Conservation (phyloP, 2,797 vertebrate genomes). For the Falco rusticolus region DNA sequence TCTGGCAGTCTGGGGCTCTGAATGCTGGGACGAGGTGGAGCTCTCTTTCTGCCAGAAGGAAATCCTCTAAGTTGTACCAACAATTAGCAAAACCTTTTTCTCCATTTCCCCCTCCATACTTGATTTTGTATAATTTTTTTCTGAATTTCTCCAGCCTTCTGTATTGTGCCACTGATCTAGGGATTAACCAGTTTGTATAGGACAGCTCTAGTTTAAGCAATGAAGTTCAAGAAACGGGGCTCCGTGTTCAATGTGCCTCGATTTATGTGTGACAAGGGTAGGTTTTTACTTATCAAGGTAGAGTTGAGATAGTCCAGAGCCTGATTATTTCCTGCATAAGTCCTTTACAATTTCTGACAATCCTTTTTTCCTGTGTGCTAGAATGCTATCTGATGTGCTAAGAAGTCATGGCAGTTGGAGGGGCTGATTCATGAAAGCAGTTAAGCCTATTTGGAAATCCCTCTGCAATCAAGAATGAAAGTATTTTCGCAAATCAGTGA, state of each 20-base stretch:
- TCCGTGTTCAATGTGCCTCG: neutral
- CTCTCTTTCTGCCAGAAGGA: neutral
- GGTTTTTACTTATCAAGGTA: neutral
- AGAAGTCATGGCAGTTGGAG: neutral
- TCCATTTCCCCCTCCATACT: neutral
- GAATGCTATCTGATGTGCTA: neutral
- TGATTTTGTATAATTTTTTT: neutral
- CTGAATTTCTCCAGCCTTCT: neutral
- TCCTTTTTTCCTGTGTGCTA: neutral
- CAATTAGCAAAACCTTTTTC: neutral
- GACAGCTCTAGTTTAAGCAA: neutral
- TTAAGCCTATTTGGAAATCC: neutral
- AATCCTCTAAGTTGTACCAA: neutral
- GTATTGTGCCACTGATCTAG: neutral
- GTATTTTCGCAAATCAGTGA: neutral
- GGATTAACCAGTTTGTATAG: neutral
- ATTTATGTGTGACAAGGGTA: neutral
- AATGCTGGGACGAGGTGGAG: neutral
- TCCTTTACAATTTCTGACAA: neutral
- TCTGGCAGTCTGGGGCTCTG: neutral
- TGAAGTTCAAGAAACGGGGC: neutral
- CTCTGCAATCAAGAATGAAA: neutral
- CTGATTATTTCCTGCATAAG: neutral
- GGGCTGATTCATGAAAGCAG: conserved; percentile 23
- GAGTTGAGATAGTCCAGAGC: neutral